Evolutionary conservation across 2,888 invertebrate species (phyloP), one percentile per base, ranked within the genome.

Genomic region (Rhamnusium bicolor): DNA sequence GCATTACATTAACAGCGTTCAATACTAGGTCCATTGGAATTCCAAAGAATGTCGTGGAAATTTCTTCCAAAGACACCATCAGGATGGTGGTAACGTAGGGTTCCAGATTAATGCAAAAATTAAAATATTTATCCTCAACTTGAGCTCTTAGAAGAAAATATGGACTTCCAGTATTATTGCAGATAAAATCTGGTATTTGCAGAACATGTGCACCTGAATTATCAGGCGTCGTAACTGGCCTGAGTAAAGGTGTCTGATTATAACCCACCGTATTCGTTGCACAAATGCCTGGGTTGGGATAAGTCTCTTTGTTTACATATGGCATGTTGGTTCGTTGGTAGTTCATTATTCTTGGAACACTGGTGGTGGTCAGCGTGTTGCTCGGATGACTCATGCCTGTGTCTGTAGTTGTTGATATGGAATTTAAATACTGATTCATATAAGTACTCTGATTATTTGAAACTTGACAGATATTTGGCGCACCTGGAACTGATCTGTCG

Each of bases 71-170:
- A 2, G 62, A 12, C 2, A 62, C 21, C 40, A 54, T 21, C 5
- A 62, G 27, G 1, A 27, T 40, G 16, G 46, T 54, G 24, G 56
- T 62, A 2, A 63, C 0, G 47, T 24, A 69, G 1, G 69, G 69
- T 54, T 62, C 54, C 47, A 69, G n/a, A 27, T 69, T 69, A 2
- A 69, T 46, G 14, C 69, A 69, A 3, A 16, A 67, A 1, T 61
- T 0, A 16, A 69, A 21, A 7, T 10, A 5, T 29, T 53, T 53
- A 2, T 46, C 18, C 40, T 67, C 67, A n/a, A 67, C 54, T 5
- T 40, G 67, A 8, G 21, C 29, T 27, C 24, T 67, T 21, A 67
- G 16, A 1, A 67, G 5, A 16, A 67, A 54, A 16, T 67, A 67
- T 1, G 67, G 61, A 21, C 19, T 46, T 12, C 46, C 46, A 40